Conservation (phyloP, 2,888 invertebrate genomes). For the Epistrophe eligans region DNA sequence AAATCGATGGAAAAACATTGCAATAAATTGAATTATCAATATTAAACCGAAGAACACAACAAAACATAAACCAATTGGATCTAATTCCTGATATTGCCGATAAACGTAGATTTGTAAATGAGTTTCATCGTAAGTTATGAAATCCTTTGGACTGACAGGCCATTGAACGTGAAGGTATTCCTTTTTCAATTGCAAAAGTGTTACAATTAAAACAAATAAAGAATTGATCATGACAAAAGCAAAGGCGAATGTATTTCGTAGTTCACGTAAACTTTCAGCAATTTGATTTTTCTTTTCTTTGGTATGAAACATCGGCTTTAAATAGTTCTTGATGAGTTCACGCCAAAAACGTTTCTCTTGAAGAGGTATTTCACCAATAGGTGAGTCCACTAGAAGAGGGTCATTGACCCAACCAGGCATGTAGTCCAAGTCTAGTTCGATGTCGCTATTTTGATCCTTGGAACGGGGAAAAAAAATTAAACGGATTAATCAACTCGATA, state of each 20-base stretch:
- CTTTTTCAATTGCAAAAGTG: slow-evolving; percentile 90
- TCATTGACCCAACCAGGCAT: slow-evolving; percentile 88
- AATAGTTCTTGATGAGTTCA: slow-evolving; percentile 89
- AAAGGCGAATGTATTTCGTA: slow-evolving; percentile 88
- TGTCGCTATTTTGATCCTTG: slow-evolving; percentile 43
- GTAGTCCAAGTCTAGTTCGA: slow-evolving; percentile 76
- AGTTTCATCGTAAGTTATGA: slow-evolving; percentile 84
- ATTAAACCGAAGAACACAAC: slow-evolving; percentile 89
- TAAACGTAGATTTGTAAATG: slow-evolving; percentile 85
- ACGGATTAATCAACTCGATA: neutral
- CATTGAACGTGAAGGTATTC: slow-evolving; percentile 88
- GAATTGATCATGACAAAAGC: slow-evolving; percentile 91
- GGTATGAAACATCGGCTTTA: slow-evolving; percentile 89
- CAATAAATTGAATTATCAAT: slow-evolving; percentile 89
- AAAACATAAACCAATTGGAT: slow-evolving; percentile 91
- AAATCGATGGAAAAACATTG: slow-evolving; percentile 91
- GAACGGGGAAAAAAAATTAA: neutral
- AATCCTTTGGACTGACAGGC: slow-evolving; percentile 87
- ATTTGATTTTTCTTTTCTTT: slow-evolving; percentile 85
- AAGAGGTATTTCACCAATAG: slow-evolving; percentile 87
- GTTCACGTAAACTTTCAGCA: slow-evolving; percentile 81
- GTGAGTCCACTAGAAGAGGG: slow-evolving; percentile 87
- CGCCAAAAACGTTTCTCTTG: slow-evolving; percentile 91
- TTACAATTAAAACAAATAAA: slow-evolving; percentile 90
- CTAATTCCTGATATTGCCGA: slow-evolving; percentile 87